Conservation (phyloP, 2,113 vertebrate species). For the Trematomus loennbergii region DNA sequence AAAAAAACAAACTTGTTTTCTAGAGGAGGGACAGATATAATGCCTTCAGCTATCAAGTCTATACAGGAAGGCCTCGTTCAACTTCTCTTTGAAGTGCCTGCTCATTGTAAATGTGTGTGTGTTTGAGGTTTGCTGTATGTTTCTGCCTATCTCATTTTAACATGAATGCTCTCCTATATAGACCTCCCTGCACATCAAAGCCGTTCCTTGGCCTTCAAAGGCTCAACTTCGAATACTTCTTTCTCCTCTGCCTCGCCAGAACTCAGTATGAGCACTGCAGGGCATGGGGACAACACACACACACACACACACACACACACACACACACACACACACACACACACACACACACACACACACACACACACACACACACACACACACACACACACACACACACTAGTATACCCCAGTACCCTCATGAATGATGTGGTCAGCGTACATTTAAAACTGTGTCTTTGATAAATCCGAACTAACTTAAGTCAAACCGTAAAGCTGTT, state of each 20-base stretch:
- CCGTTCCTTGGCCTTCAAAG: conserved; percentile 80
- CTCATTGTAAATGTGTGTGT: conserved; percentile 55
- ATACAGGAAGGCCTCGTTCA: conserved; percentile 79
- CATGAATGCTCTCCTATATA: conserved; percentile 82
- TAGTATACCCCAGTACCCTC: too few species aligned
- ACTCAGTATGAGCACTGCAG: conserved; percentile 69
- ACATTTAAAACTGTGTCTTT: too few species aligned
- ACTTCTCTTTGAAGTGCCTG: conserved; percentile 77
- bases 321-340: conserved; percentile 11
- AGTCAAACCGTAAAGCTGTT: too few species aligned
- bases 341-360: neutral
- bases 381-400: too few species aligned
- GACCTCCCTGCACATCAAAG: conserved; percentile 85
- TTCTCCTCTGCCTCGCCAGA: conserved; percentile 59
- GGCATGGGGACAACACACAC: conserved; percentile 45
- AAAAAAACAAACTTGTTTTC: neutral
- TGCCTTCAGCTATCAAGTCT: conserved; percentile 73
- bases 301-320: conserved; percentile 40
- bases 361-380: neutral
- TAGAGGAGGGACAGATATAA: conserved; percentile 28
- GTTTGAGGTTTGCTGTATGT: conserved; percentile 77
- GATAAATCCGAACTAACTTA: too few species aligned
- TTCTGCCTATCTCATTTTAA: conserved; percentile 84
- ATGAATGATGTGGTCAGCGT: too few species aligned
- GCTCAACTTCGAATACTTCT: conserved; percentile 66